These are phyloP conservation scores for Ascidia mentula DNA, from an alignment of 23 tunicate genomes.

Conservation along the genomic window DNA sequence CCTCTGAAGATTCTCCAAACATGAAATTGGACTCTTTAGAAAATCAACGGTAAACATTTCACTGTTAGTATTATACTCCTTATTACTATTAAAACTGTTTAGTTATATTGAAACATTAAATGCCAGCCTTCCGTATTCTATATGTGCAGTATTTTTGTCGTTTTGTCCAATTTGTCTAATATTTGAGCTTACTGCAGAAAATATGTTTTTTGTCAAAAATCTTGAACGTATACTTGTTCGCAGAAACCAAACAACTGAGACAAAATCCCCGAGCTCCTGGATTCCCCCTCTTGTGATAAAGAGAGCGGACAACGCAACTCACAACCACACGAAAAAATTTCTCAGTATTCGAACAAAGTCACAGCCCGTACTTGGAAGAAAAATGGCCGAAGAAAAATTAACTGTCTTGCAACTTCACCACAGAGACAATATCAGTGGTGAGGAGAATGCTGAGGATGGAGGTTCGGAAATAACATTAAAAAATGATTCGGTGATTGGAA, in stretches of 20 bases:
- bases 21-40: background rate
- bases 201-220: no score
- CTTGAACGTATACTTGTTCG: no score
- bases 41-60: background rate
- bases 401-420: background rate
- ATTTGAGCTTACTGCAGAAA: no score
- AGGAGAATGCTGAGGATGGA: background rate
- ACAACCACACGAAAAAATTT: background rate
- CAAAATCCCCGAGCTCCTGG: background rate
- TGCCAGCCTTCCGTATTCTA: no score
- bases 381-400: background rate
- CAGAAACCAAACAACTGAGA: background rate
- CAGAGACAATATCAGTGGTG: no score
- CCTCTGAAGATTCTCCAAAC: background rate
- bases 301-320: background rate
- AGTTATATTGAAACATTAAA: no score
- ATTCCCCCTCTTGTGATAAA: background rate
- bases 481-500: background rate
- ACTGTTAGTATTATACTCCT: no score
- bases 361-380: background rate
- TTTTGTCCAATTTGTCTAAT: no score
- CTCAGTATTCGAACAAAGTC: background rate
- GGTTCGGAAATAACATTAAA: background rate
- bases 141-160: no score
- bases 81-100: no score